Conservation (phyloP, 2,797 vertebrate genomes). For the Pteropus rufus region DNA sequence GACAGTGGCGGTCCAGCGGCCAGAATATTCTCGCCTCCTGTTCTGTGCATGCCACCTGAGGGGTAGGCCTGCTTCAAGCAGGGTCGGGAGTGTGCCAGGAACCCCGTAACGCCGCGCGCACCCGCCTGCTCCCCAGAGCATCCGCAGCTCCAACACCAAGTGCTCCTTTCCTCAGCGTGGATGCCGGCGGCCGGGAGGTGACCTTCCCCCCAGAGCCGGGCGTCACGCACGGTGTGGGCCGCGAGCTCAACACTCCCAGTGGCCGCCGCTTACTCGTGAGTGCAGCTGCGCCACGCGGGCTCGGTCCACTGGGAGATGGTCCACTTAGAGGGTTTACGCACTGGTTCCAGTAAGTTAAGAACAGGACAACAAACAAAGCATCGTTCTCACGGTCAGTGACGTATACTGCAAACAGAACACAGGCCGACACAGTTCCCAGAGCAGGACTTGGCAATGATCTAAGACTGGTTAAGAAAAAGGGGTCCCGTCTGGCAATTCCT, state of each 20-base stretch:
- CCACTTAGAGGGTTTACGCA: slow-evolving; percentile 44
- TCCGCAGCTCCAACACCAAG: too few relatives aligned
- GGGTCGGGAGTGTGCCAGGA: fast-evolving
- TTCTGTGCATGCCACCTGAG: background rate
- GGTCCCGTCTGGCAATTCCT: background rate
- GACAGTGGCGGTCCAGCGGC: fast-evolving
- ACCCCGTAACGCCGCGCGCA: fast-evolving
- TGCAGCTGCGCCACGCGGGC: background rate
- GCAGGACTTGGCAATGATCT: slow-evolving; percentile 62
- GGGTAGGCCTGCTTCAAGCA: fast-evolving
- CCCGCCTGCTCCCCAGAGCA: background rate
- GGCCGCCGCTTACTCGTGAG: slow-evolving; percentile 26
- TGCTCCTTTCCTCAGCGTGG: fast-evolving
- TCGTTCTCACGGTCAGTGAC: slow-evolving; percentile 62
- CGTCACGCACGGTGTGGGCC: too few relatives aligned
- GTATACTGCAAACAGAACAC: slow-evolving; percentile 52
- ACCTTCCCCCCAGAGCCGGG: background rate
- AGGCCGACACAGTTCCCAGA: slow-evolving; percentile 51
- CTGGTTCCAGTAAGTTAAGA: slow-evolving; percentile 56
- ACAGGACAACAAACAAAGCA: slow-evolving; percentile 48
- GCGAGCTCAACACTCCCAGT: background rate
- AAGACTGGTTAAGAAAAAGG: slow-evolving; percentile 59
- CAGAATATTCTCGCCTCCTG: background rate
- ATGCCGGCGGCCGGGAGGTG: fast-evolving
- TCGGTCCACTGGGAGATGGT: background rate